Evolutionary conservation across 2,888 invertebrate genomes (phyloP).

Genomic region (Agrilus cyanescens): DNA sequence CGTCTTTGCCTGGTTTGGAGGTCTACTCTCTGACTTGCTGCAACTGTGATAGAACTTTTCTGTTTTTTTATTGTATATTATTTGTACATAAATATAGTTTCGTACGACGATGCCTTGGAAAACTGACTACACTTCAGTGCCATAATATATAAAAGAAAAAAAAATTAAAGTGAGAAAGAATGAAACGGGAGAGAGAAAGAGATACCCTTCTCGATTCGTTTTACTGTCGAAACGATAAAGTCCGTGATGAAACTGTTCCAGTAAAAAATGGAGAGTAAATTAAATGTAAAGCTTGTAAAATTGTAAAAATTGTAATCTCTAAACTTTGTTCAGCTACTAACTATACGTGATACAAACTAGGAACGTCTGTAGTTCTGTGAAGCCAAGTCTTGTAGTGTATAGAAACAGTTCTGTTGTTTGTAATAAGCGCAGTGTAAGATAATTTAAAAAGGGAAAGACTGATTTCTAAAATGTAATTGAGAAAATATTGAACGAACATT

Average conservation of each 20-base stretch:
- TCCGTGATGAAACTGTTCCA: too few species aligned
- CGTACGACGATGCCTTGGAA: constrained; percentile 1
- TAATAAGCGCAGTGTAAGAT: neutral
- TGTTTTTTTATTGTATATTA: constrained; percentile 19
- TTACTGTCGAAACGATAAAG: too few species aligned
- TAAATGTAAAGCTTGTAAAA: too few species aligned
- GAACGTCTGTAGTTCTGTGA: too few species aligned
- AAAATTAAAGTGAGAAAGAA: constrained; percentile 1
- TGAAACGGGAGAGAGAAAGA: too few species aligned
- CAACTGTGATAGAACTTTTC: constrained; percentile 49
- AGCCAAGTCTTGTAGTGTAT: too few species aligned
- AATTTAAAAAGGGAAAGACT: neutral
- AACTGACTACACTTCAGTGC: too few species aligned
- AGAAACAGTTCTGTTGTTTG: neutral
- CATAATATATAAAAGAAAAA: neutral
- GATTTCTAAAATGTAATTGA: constrained; percentile 1
- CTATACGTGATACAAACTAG: too few species aligned
- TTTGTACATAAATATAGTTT: constrained; percentile 10
- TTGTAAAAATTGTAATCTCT: too few species aligned
- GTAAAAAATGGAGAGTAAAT: too few species aligned
- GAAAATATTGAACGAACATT: neutral
- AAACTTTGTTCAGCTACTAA: too few species aligned
- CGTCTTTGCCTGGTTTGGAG: constrained; percentile 76
- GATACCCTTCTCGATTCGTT: too few species aligned
- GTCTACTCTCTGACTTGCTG: constrained; percentile 62